phyloP scores from a whole-genome alignment of 2,888 invertebrate genomes.

The Eupithecia tripunctaria region DNA sequence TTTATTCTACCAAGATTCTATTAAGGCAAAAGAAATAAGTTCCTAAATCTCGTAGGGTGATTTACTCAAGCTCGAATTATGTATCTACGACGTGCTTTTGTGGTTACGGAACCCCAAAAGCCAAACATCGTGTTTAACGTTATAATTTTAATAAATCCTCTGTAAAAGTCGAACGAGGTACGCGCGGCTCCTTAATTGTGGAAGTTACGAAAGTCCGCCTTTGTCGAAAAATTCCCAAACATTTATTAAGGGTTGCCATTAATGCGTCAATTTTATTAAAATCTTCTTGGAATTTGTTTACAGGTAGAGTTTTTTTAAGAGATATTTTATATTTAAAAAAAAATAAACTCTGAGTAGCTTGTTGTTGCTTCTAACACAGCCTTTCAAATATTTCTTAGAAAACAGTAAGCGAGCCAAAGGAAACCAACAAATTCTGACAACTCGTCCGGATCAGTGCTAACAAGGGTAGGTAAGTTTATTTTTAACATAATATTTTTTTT shows the following conservation, averaged over 20 bases:
- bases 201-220: constrained; percentile 42
- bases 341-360: no score
- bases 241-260: constrained; percentile 40
- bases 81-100: not conserved
- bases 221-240: constrained; percentile 45
- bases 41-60: no score
- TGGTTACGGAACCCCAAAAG: constrained; percentile 31
- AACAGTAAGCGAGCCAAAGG: not conserved
- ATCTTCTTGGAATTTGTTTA: constrained; percentile 8
- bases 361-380: no score
- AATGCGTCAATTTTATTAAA: constrained; percentile 35
- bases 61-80: not conserved
- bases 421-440: not conserved
- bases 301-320: constrained; percentile 4
- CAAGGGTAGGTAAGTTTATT: not conserved
- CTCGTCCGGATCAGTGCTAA: not conserved
- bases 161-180: constrained; percentile 45
- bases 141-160: constrained; percentile 46
- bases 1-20: no score
- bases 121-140: constrained; percentile 46
- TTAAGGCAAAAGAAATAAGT: no score
- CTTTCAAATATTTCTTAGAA: not conserved
- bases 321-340: constrained; percentile 1
- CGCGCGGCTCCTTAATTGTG: constrained; percentile 44
- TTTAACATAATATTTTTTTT: no score